Conservation (phyloP, 2,113 vertebrate genomes). For the Engraulis encrasicolus region DNA sequence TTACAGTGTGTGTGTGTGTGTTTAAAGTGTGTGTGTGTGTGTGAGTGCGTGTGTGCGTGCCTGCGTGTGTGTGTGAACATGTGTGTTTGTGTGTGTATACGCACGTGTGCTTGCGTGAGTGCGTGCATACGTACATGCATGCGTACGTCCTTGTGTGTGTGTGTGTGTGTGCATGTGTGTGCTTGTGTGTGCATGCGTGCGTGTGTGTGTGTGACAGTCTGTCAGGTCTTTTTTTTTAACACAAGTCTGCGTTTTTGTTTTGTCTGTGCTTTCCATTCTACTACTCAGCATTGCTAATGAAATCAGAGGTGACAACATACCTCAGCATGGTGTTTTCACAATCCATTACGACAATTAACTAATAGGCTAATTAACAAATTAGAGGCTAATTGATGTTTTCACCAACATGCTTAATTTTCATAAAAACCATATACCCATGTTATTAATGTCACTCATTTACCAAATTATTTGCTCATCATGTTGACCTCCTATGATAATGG, state of each 20-base stretch:
- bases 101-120: background rate
- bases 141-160: too few relatives aligned
- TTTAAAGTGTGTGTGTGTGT: conserved; percentile 8
- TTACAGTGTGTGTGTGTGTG: background rate
- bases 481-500: background rate
- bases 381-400: background rate
- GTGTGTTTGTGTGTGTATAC: background rate
- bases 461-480: background rate
- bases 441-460: background rate
- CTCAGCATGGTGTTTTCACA: background rate
- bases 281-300: background rate
- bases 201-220: conserved; percentile 1
- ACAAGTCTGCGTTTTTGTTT: background rate
- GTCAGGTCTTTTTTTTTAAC: too few relatives aligned
- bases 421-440: background rate
- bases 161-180: background rate
- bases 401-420: background rate
- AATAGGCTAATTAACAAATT: background rate
- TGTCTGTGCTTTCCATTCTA: background rate
- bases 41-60: background rate
- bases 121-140: too few relatives aligned
- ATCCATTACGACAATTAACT: background rate
- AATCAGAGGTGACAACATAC: background rate
- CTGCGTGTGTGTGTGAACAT: background rate
- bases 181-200: background rate